A percentile compares a stretch with the other conserved stretches of the same genome.
Evolutionary conservation across 2,797 vertebrate genomes (phyloP).

Genomic region (Steatocranus sp.): DNA sequence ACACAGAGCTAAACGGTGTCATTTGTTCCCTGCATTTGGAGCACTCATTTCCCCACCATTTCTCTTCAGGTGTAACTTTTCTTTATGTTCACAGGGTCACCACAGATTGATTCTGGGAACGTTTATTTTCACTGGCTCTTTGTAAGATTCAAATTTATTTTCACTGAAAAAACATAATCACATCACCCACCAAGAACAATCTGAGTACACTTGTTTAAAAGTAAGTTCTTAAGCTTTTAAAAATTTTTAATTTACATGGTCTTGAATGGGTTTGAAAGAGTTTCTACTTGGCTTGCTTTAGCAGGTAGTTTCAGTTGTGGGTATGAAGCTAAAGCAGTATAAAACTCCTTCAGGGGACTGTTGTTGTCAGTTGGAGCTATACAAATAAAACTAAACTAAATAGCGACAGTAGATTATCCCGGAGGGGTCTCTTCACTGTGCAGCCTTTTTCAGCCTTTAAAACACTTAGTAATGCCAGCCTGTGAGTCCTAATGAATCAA

Average conservation of each 20-base stretch:
- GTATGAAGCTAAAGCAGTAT: neutral
- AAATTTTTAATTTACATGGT: neutral
- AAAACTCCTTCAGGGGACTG: neutral
- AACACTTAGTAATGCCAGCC: neutral
- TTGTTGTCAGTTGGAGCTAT: neutral
- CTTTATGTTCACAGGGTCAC: neutral
- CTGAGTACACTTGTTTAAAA: neutral
- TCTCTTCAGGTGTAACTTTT: neutral
- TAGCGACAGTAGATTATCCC: neutral
- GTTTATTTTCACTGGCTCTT: neutral
- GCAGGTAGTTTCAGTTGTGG: neutral
- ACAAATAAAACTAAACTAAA: neutral
- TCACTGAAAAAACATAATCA: neutral
- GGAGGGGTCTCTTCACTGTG: neutral
- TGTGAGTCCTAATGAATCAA: neutral
- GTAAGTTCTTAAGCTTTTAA: neutral
- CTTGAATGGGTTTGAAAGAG: neutral
- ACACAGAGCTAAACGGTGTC: neutral
- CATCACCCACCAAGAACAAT: too few relatives aligned
- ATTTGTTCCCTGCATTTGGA: conserved; percentile 20
- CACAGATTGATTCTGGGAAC: neutral
- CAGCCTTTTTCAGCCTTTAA: neutral
- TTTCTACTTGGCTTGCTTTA: neutral
- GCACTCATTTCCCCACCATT: neutral
- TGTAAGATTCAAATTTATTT: neutral